Evolutionary conservation across 2,113 vertebrate genomes (phyloP).

Genomic region (Cavia aperea): DNA sequence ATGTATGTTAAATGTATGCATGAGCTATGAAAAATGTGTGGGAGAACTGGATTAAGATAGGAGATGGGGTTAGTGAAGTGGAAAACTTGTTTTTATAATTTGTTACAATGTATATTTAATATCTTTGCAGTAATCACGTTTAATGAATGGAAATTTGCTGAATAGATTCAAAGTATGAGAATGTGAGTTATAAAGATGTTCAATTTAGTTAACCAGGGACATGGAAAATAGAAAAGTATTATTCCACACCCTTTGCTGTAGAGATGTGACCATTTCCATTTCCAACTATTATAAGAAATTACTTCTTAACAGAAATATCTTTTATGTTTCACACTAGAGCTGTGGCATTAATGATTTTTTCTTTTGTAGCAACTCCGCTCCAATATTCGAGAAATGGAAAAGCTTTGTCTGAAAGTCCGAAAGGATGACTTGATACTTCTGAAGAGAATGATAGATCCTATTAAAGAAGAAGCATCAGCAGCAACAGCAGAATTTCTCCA

Average conservation of each 20-base stretch:
- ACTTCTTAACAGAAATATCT: conserved; percentile 29
- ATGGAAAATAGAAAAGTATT: conserved; percentile 18
- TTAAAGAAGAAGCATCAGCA: conserved; percentile 82
- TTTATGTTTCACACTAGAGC: conserved; percentile 23
- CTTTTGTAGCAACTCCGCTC: conserved; percentile 87
- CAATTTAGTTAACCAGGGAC: conserved; percentile 4
- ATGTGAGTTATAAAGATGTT: conserved; percentile 18
- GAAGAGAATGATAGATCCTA: conserved; percentile 84
- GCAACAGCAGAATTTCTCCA: conserved; percentile 85
- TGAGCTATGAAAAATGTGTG: neutral
- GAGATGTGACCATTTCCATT: neutral
- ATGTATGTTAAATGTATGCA: neutral
- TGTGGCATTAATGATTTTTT: neutral
- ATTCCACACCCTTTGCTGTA: neutral
- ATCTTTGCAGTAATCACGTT: conserved; percentile 12
- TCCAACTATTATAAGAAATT: neutral
- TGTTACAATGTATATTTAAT: conserved; percentile 16
- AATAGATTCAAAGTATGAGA: conserved; percentile 16
- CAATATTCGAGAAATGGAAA: conserved; percentile 94
- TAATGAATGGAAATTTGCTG: conserved; percentile 35
- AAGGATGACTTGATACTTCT: conserved; percentile 81
- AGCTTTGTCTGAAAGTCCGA: conserved; percentile 85
- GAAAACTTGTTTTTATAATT: conserved; percentile 4
- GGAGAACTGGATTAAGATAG: neutral
- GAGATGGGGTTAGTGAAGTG: neutral